A percentile compares a stretch with the other conserved stretches of the same genome.
These are phyloP conservation scores for Tenebrio molitor DNA, from an alignment of 1,140 invertebrate species.

Conservation along the genomic window DNA sequence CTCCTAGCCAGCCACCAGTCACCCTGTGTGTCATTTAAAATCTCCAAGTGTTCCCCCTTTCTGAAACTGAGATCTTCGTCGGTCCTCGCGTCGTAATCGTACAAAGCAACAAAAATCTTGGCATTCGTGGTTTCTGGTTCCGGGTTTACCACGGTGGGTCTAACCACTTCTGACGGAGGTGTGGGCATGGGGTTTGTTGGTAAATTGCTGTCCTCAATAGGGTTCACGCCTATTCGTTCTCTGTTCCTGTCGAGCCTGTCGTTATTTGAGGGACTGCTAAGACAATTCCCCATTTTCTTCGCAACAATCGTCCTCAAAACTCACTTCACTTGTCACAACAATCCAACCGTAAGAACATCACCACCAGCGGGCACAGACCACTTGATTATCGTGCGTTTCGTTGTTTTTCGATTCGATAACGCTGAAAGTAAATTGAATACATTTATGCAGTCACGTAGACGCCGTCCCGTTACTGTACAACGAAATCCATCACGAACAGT, in stretches of 20 bases:
- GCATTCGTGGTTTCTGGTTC: slow-evolving; percentile 77
- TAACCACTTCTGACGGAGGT: slow-evolving; percentile 75
- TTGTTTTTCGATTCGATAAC: slow-evolving; percentile 36
- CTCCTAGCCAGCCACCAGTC: slow-evolving; percentile 99
- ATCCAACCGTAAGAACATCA: slow-evolving; percentile 32
- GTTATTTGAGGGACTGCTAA: slow-evolving; percentile 76
- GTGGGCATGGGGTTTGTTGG: slow-evolving; percentile 76
- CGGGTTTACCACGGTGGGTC: slow-evolving; percentile 72
- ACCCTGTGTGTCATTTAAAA: slow-evolving; percentile 96
- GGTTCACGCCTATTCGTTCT: slow-evolving; percentile 58
- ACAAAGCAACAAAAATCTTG: slow-evolving; percentile 96
- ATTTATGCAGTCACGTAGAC: slow-evolving; percentile 22
- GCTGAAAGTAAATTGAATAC: slow-evolving; percentile 34
- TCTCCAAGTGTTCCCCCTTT: slow-evolving; percentile 98
- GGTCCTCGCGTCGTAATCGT: slow-evolving; percentile 99
- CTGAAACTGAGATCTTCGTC: slow-evolving; percentile 98
- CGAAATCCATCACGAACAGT: slow-evolving; percentile 14
- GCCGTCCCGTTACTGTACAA: slow-evolving; percentile 23
- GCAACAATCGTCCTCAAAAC: slow-evolving; percentile 25
- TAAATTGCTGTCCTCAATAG: slow-evolving; percentile 73
- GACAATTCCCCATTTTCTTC: slow-evolving; percentile 78
- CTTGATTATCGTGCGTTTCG: slow-evolving; percentile 22
- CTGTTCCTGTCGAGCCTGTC: slow-evolving; percentile 76
- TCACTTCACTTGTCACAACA: slow-evolving; percentile 54
- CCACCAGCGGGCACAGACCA: slow-evolving; percentile 5